phyloP scores from a whole-genome alignment of 2,113 vertebrate genomes.

The Cyprinodon variegatus region DNA sequence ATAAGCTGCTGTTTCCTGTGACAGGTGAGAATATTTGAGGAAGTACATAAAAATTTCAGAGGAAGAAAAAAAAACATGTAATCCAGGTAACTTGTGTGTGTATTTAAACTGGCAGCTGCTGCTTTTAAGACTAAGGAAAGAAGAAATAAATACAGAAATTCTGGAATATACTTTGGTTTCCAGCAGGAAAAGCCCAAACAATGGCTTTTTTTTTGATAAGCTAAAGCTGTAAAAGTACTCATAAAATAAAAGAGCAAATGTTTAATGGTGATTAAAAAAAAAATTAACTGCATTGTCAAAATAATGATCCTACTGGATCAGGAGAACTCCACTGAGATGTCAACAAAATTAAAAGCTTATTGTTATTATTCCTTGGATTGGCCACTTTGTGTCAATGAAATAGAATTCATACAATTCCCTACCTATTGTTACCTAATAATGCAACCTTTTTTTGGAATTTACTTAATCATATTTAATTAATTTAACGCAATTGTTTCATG shows the following conservation, averaged over 20 bases:
- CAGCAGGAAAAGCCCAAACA: neutral
- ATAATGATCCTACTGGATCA: neutral
- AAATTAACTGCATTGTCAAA: neutral
- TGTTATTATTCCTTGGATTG: neutral
- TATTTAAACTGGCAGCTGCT: neutral
- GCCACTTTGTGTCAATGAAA: neutral
- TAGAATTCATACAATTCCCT: no score
- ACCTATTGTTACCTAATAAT: no score
- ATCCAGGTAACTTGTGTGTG: neutral
- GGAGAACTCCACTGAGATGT: neutral
- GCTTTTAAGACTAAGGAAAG: neutral
- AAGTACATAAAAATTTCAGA: neutral
- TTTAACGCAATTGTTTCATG: no score
- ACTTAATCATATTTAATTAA: no score
- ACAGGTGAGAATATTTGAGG: neutral
- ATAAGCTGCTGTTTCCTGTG: slow-evolving; percentile 1
- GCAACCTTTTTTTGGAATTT: no score
- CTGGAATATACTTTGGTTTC: neutral
- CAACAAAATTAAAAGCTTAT: neutral
- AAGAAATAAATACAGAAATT: neutral
- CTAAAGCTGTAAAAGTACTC: neutral
- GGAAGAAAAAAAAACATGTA: neutral
- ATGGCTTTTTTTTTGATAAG: neutral
- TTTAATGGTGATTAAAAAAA: neutral
- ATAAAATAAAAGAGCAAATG: no score